phyloP scores from a whole-genome alignment of 2,797 vertebrate species.

The Paratrypauchen microcephalus region DNA sequence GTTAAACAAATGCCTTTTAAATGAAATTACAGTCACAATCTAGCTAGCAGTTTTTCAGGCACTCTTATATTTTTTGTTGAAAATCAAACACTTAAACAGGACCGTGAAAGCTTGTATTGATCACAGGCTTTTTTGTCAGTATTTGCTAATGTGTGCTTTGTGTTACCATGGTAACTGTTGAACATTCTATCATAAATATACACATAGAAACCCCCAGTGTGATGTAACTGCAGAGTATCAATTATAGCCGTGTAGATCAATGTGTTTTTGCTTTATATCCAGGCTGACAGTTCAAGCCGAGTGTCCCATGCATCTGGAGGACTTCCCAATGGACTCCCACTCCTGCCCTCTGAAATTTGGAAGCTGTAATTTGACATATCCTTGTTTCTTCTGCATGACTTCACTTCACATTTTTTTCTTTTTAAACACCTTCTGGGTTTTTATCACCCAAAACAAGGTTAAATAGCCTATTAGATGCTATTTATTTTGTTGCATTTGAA shows the following conservation, averaged over 20 bases:
- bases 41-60: too few species aligned
- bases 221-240: too few species aligned
- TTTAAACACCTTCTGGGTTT: background rate
- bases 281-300: conserved; percentile 87
- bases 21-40: too few species aligned
- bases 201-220: too few species aligned
- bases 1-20: too few species aligned
- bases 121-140: too few species aligned
- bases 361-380: conserved; percentile 82
- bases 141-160: too few species aligned
- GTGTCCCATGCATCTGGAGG: conserved; percentile 95
- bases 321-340: conserved; percentile 96
- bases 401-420: background rate
- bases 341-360: conserved; percentile 95
- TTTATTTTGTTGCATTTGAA: background rate
- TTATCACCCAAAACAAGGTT: background rate
- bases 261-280: background rate
- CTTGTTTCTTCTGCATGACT: background rate
- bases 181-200: too few species aligned
- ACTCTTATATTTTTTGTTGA: too few species aligned
- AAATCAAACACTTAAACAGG: too few species aligned
- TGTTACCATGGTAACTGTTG: too few species aligned
- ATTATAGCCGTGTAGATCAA: background rate
- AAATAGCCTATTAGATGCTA: background rate
- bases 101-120: too few species aligned